These are phyloP conservation scores for Amorpha juglandis DNA, from an alignment of 2,888 invertebrate genomes.

Conservation along the genomic window DNA sequence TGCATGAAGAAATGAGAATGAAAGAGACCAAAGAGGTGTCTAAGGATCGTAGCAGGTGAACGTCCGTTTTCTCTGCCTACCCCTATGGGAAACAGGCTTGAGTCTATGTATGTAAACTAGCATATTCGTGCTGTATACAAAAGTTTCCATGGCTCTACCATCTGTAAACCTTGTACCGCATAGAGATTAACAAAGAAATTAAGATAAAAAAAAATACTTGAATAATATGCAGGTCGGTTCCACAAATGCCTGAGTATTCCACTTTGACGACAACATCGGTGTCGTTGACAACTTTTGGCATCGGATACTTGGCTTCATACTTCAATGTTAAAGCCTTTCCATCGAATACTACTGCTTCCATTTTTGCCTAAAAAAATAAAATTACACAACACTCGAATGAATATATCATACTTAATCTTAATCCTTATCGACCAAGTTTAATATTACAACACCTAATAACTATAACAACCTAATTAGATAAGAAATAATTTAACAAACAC, in stretches of 20 bases:
- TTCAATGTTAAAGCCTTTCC: conserved; percentile 69
- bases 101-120: no score
- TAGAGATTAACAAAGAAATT: background rate
- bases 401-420: background rate
- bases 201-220: conserved; percentile 71
- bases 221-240: conserved; percentile 89
- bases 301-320: conserved; percentile 68
- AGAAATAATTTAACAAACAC: background rate
- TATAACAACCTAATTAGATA: background rate
- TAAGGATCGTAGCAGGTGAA: no score
- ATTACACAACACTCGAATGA: background rate
- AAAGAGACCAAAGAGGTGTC: no score
- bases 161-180: no score
- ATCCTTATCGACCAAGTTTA: background rate
- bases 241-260: conserved; percentile 88
- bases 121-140: no score
- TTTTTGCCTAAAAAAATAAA: conserved; percentile 50
- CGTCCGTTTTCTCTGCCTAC: no score
- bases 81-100: no score
- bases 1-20: no score
- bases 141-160: no score
- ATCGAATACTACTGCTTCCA: conserved; percentile 85
- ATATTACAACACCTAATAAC: background rate
- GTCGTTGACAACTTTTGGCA: conserved; percentile 76
- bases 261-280: conserved; percentile 87